Evolutionary conservation across 2,888 invertebrate genomes (phyloP), one percentile per base, ranked within the genome.

Genomic region (Acanthoscelides obtectus): DNA sequence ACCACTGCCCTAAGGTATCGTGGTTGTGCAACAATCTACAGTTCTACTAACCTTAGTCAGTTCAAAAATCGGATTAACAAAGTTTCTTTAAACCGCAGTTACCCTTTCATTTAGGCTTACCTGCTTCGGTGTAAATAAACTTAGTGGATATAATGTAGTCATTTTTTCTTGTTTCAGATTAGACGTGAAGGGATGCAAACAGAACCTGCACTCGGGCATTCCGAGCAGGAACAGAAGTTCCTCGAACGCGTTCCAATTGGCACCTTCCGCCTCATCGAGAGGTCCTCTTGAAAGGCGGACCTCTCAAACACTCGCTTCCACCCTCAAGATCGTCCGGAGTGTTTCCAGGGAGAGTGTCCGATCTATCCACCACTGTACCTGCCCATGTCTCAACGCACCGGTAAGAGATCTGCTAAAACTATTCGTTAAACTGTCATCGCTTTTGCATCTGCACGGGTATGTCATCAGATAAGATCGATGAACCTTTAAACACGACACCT

Each of bases 261-360:
- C 91, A 83, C 88, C 91, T 78, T 86, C 69, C 19, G 45, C 89
- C 73, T 79, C 80, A 20, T 87, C 87, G 76, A 84, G 88, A 73
- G 90, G 91, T n/a, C 80, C 83, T 72, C 77, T 85, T 73, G 94
- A 94, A 81, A 89, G 94, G 75, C 89, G 94, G 77, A 93, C 94
- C 75, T 94, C 94, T n/a, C 91, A 93, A 72, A 92, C 93, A 75
- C 93, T 94, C 67, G 89, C 91, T 72, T 92, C 93, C 69, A 90
- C 92, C 73, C 84, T 92, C 79, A 91, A 92, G 84, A 90, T 95
- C 85, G 93, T 94, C 82, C 91, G 95, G 80, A 95, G 95, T 80
- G 91, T 93, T 76, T 96, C 95, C 71, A 90, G 93, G 78, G 94
- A 94, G 83, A 94, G 93, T 83, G 90, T 94, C 76, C 90, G 92